Evolutionary conservation across 2,113 vertebrate species (phyloP).

Genomic region (Lucifuga dentata): DNA sequence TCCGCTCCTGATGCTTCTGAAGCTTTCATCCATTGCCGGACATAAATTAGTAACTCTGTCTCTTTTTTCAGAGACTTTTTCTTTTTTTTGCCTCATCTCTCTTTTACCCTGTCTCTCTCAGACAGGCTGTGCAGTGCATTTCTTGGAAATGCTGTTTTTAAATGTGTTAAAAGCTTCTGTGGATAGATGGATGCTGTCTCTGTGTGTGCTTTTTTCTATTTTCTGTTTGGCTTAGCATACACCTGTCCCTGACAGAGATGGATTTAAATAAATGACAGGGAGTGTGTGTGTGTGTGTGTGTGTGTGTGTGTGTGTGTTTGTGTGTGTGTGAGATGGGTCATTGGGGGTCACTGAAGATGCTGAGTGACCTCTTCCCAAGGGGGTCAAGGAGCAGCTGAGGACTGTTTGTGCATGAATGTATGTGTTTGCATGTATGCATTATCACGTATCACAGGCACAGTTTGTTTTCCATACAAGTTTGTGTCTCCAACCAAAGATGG

Average conservation of each 20-base stretch:
- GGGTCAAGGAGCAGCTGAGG: slow-evolving; percentile 74
- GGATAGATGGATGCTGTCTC: slow-evolving; percentile 60
- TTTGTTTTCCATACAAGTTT: slow-evolving; percentile 67
- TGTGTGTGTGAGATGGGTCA: slow-evolving; percentile 8
- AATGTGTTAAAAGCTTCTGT: slow-evolving; percentile 76
- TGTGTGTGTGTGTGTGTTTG: not conserved
- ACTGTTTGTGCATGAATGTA: slow-evolving; percentile 26
- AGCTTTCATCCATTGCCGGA: slow-evolving; percentile 73
- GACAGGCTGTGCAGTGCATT: slow-evolving; percentile 39
- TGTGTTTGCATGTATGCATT: slow-evolving; percentile 34
- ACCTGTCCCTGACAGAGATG: slow-evolving; percentile 74
- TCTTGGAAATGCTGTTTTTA: slow-evolving; percentile 74
- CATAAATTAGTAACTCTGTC: slow-evolving; percentile 80
- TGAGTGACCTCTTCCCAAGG: slow-evolving; percentile 69
- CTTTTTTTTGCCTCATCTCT: slow-evolving; percentile 8
- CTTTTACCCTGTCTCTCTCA: slow-evolving; percentile 14
- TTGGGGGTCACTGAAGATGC: slow-evolving; percentile 63
- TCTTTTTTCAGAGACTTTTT: slow-evolving; percentile 56
- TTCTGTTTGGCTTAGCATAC: slow-evolving; percentile 62
- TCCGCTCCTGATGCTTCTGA: slow-evolving; percentile 53
- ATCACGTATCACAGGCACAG: slow-evolving; percentile 71
- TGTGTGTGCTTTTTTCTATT: slow-evolving; percentile 48
- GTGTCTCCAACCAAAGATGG: slow-evolving; percentile 45
- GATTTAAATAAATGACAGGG: slow-evolving; percentile 51
- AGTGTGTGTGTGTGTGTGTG: slow-evolving; percentile 2